Percentiles rank a stretch among this genome's conserved stretches.
Evolutionary conservation across 2,888 invertebrate genomes (phyloP).

Genomic region (Drosophila paranaensis): DNA sequence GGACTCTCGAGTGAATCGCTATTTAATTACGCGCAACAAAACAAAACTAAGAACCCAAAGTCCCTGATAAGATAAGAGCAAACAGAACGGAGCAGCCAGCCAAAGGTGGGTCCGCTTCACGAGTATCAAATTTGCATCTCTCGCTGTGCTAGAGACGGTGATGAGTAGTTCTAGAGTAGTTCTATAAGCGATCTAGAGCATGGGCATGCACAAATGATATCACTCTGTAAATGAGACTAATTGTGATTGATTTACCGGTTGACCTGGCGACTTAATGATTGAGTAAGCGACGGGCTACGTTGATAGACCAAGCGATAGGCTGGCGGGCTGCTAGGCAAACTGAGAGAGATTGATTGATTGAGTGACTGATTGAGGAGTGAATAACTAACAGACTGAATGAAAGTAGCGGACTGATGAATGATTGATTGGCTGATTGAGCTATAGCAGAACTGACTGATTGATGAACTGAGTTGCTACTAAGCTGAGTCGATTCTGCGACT

Average conservation of each 20-base stretch:
- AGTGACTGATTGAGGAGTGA: neutral
- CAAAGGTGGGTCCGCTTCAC: slow-evolving; percentile 54
- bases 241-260: slow-evolving; percentile 11
- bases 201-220: neutral
- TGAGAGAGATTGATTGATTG: neutral
- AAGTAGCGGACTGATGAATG: too few relatives aligned
- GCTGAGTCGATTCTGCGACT: too few relatives aligned
- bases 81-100: neutral
- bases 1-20: slow-evolving; percentile 37
- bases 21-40: slow-evolving; percentile 54
- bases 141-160: neutral
- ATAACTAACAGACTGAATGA: neutral
- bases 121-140: slow-evolving; percentile 50
- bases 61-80: slow-evolving; percentile 17
- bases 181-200: slow-evolving; percentile 16
- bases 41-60: slow-evolving; percentile 8
- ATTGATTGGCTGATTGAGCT: neutral
- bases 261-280: slow-evolving; percentile 1
- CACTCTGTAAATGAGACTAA: slow-evolving; percentile 3
- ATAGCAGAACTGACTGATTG: neutral
- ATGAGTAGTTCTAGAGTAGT: slow-evolving; percentile 18
- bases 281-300: neutral
- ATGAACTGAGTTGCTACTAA: too few relatives aligned
- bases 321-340: neutral
- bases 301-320: neutral